A percentile compares a stretch with the other conserved stretches of the same genome.
phyloP scores from a whole-genome alignment of 2,113 vertebrate species.

The Rhegmatorhina hoffmannsi region DNA sequence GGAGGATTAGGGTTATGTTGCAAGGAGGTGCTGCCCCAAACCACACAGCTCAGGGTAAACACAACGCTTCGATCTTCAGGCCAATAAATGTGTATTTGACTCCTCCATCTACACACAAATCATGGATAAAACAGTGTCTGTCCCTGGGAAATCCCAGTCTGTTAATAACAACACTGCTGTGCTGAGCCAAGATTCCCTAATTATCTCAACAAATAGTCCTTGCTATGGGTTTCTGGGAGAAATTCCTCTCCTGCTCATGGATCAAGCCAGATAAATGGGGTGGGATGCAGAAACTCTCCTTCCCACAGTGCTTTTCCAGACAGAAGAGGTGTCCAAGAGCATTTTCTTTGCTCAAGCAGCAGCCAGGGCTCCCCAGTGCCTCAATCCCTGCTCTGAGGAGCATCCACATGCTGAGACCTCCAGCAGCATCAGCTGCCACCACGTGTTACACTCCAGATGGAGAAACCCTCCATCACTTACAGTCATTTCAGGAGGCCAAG shows the following conservation, averaged over 20 bases:
- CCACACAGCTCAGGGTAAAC: rapidly evolving
- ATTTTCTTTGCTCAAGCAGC: not conserved
- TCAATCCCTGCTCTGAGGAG: not conserved
- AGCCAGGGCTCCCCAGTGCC: not conserved
- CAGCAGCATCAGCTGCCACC: not conserved
- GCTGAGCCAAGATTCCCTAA: not conserved
- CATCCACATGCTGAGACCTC: not conserved
- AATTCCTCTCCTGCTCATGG: not conserved
- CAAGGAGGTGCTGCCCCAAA: not conserved
- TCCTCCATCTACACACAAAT: not conserved
- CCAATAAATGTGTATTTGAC: not conserved
- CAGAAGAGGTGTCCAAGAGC: not conserved
- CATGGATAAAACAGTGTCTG: not conserved
- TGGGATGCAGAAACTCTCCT: not conserved
- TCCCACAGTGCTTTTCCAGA: not conserved
- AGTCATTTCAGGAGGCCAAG: not conserved
- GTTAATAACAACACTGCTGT: not conserved
- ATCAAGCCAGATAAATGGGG: not conserved
- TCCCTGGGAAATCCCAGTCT: not conserved
- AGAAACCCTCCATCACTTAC: not conserved
- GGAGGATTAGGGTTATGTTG: not conserved
- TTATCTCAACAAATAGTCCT: not conserved
- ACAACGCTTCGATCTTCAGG: not conserved
- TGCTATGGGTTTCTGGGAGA: not conserved
- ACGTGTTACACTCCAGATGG: rapidly evolving